Percentiles rank a stretch among this genome's conserved stretches.
These are phyloP conservation scores for Montipora cactus DNA, from an alignment of 64 coral and sea anemone genomes.

Conservation along the genomic window DNA sequence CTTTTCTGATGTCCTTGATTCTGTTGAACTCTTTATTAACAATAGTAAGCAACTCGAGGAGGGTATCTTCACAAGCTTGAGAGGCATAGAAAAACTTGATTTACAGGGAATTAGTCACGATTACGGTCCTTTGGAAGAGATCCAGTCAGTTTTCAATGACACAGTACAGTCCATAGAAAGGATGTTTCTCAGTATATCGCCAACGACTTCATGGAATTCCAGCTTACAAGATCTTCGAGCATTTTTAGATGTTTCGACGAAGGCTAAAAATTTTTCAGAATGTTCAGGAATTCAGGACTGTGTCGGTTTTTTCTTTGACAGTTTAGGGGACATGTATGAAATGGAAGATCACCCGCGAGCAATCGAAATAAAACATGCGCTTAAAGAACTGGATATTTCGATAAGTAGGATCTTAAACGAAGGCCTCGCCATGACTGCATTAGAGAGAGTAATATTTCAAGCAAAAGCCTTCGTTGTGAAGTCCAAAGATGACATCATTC, in stretches of 20 bases:
- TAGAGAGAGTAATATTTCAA: neutral
- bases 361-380: constrained; percentile 10
- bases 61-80: neutral
- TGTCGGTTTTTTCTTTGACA: constrained; percentile 14
- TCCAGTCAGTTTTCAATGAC: neutral
- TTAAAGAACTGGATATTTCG: neutral
- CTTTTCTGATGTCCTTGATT: constrained; percentile 12
- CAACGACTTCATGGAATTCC: constrained; percentile 2
- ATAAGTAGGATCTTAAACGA: neutral
- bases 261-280: constrained; percentile 3
- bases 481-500: constrained; percentile 20
- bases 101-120: too few relatives aligned
- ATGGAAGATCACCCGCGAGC: constrained; percentile 18
- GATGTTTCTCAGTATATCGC: neutral
- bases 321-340: constrained; percentile 41
- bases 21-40: neutral
- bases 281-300: constrained; percentile 62
- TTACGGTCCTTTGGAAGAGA: neutral
- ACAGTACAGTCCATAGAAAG: neutral
- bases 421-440: neutral
- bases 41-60: neutral
- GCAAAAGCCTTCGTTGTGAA: neutral
- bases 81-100: neutral
- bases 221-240: constrained; percentile 10
- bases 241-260: constrained; percentile 19